phyloP scores from a whole-genome alignment of 1,140 invertebrate genomes.

The Apolygus lucorum region DNA sequence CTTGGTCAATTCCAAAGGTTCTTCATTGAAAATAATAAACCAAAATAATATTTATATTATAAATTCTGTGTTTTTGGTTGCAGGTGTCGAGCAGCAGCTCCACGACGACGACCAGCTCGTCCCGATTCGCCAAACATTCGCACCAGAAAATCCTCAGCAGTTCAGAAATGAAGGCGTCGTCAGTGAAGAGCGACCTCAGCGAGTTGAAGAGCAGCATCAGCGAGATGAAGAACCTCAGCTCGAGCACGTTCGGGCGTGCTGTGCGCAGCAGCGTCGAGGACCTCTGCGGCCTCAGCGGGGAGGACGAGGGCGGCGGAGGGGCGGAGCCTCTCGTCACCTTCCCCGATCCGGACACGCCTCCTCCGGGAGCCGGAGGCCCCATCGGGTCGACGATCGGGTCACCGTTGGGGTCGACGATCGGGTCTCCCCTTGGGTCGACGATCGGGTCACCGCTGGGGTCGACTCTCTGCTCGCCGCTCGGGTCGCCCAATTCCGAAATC shows the following conservation, averaged over 20 bases:
- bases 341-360: slow-evolving; percentile 54
- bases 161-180: slow-evolving; percentile 53
- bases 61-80: too few species aligned
- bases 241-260: slow-evolving; percentile 41
- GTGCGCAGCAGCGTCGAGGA: slow-evolving; percentile 56
- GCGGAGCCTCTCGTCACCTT: slow-evolving; percentile 62
- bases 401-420: background rate
- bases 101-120: slow-evolving; percentile 44
- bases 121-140: slow-evolving; percentile 47
- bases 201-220: slow-evolving; percentile 67
- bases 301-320: slow-evolving; percentile 37
- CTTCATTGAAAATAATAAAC: too few species aligned
- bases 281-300: slow-evolving; percentile 45
- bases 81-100: slow-evolving; percentile 24
- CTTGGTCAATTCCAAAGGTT: too few species aligned
- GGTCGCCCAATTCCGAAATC: background rate
- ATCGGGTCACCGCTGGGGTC: slow-evolving; percentile 46
- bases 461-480: slow-evolving; percentile 18
- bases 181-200: slow-evolving; percentile 61
- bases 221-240: slow-evolving; percentile 56
- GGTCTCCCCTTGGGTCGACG: slow-evolving; percentile 43
- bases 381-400: background rate
- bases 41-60: too few species aligned
- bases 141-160: slow-evolving; percentile 43
- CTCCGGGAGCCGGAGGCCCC: slow-evolving; percentile 35